Evolutionary conservation across 2,888 invertebrate genomes (phyloP), one percentile per base, ranked within the genome.

Genomic region (Dynastes hyllus): DNA sequence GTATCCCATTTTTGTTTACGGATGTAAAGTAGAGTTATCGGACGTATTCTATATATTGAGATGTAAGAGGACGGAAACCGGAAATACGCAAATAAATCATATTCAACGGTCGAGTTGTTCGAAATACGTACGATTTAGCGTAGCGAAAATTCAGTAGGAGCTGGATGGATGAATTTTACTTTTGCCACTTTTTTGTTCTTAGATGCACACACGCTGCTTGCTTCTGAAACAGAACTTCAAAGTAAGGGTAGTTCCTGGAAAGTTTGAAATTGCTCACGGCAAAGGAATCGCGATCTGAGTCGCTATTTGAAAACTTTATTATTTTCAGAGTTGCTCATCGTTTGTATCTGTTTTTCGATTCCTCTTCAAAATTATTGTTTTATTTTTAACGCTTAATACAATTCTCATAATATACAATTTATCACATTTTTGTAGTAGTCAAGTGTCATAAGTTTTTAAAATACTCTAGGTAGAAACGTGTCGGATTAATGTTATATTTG

Each of bases 221-320:
- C 61, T 61, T 16, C 8, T n/a, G 73, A 73, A 61, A 73, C 73
- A 61, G 40, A 73, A 73, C 73, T 58, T 75, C 61, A 61, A 75
- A 75, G 73, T 61, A 63, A 61, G 73, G 45, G 73, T 45, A 75
- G 73, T 63, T 75, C 9, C 61, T 55, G 61, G 61, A 75, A 75
- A 75, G 45, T 75, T 75, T 45, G 58, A 75, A 75, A 75, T 75
- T 75, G 73, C 73, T 61, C 61, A 75, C 45, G 73, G 73, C 73
- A 63, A 75, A 75, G 61, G 73, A 73, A 73, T 73, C 58, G 73
- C 73, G 40, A 73, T 73, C 63, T 75, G 45, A 75, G 70, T 78
- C 70, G 63, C 70, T 70, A 78, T 71, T 78, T 78, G 78, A 71
- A 78, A 78, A 78, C 78, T 78, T 78, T 78, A 78, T 70, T 78